Base-by-base conservation (phyloP, 1,140 invertebrate species). In the Harpegnathos saltator region DNA sequence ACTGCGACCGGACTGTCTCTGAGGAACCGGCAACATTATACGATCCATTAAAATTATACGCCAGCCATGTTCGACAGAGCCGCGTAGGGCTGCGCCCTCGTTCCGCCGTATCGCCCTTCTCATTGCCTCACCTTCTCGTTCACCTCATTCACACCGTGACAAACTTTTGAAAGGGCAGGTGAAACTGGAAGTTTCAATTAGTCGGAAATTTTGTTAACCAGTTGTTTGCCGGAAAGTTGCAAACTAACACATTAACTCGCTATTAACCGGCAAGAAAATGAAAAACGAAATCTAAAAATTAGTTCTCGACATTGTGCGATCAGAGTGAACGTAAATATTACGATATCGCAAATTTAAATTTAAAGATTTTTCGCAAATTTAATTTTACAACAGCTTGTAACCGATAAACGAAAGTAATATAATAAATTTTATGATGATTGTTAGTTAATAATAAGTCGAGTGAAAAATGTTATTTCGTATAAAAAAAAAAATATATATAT, bases 1-100 rank as follows among this genome's bases (percentile, higher is more conserved):
- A 44, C 12, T n/a, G n/a, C n/a, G n/a, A n/a, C n/a, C n/a, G n/a
- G 14, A 44, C 33, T 15, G 24, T 48, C n/a, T 22, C 17, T 1
- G 15, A 22, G 15, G 65, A 48, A 48, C 38, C 24, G 58, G 24
- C 1, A 14, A 48, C 33, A 29, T 59, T 80, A 48, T 44, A 59
- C 14, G 14, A 48, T 38, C 54, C 33, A 71, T 80, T 69, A 80
- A 71, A 80, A 71, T 80, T 71, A 48, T 15, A 69, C 33, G 12
- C 48, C 5, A 15, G 22, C 65, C 29, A 69, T 56, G n/a, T 80
- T 56, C 52, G 33, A 69, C 38, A 11, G 19, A 77, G 19, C 29
- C 29, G 52, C 11, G 1, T 29, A 52, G 11, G 17, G 48, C 61
- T 22, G 26, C 11, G 59, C 9, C 22, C 17, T 80, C 65, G 33